These are phyloP conservation scores for Pantelozetes paolii DNA, from an alignment of 2,888 invertebrate genomes.

Conservation along the genomic window DNA sequence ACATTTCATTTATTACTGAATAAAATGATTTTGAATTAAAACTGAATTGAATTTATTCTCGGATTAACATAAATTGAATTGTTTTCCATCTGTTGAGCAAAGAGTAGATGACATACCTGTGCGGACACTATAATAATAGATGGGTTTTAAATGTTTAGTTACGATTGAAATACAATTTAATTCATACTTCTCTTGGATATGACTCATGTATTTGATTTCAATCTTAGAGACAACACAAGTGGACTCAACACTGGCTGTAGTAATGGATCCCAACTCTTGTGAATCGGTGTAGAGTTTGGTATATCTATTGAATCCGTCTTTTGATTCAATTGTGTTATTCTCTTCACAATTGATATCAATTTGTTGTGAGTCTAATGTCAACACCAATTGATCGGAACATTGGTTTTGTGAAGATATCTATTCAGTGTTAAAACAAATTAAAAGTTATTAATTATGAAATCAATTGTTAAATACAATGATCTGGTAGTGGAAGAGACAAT, in stretches of 20 bases:
- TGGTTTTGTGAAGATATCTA: no score
- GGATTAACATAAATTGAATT: no score
- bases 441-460: no score
- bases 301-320: neutral
- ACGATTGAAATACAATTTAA: neutral
- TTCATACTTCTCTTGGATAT: neutral
- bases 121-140: neutral
- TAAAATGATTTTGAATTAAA: no score
- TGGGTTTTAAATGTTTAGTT: neutral
- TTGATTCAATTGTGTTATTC: neutral
- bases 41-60: no score
- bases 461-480: no score
- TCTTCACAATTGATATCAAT: neutral
- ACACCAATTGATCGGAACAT: no score
- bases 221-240: neutral
- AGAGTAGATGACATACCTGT: neutral
- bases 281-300: constrained; percentile 28
- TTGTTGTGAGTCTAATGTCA: no score
- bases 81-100: neutral
- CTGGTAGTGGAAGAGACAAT: constrained; percentile 3
- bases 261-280: constrained; percentile 13
- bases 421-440: no score
- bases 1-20: no score
- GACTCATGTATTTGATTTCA: constrained; percentile 2
- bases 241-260: neutral